Evolutionary conservation across 2,797 vertebrate species (phyloP), one percentile per base, ranked within the genome.

Genomic region (Sebastiscus albofasciatus): DNA sequence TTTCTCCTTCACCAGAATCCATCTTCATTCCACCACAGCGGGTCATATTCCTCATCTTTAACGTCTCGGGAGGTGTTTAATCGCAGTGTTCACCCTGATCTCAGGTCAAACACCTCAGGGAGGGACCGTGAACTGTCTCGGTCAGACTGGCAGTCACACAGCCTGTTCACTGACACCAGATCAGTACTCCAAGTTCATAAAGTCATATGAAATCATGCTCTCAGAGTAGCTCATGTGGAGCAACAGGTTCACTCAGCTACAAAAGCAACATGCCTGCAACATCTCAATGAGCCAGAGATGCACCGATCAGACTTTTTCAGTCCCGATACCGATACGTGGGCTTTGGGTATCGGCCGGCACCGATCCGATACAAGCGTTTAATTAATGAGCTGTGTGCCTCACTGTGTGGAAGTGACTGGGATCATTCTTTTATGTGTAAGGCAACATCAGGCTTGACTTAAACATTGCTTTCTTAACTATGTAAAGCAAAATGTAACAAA

Each of bases 1-100:
- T 79, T 84, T 85, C 67, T 67, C 34, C 72, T 56, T 79, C 33
- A 29, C 60, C 29, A 62, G 29, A 75, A 62, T 72, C 42, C 18
- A 52, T 66, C 71, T 39, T 66, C 55, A 10, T 9, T 54, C 59
- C 33, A 80, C 71, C 67, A 49, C 72, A 60, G 68, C 8, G 18
- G 77, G 81, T 80, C 71, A 52, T 27, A 71, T 39, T 66, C 42
- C 18, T 72, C 39, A 9, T 36, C 52, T 69, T 56, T 42, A 69
- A 76, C 42, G 18, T 56, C 49, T 66, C 27, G 20, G 31, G n/a
- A 82, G 14, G 49, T 14, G 49, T 74, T 82, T 61, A 31, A 71
- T 79, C 39, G 58, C 67, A 56, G 49, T 31, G 8, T 24, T 36
- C 16, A 26, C 52, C 61, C 31, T 16, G 18, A 61, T 46, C 55